Base-by-base conservation (phyloP, 2,888 invertebrate species). In the Hipparchia semele region DNA sequence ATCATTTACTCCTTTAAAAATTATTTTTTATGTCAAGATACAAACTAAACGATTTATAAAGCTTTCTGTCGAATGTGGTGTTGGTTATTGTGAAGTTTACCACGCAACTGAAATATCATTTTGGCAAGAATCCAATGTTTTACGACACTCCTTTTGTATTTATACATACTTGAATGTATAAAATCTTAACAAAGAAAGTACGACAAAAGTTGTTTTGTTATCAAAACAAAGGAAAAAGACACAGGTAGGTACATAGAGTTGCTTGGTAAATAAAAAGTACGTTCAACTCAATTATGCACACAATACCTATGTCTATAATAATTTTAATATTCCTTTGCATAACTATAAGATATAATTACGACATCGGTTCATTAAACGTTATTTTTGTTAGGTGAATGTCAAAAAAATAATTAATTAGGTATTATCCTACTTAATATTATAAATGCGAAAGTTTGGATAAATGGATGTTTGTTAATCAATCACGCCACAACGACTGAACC, bases 191-290 rank as follows among this genome's bases (percentile, higher is more conserved):
- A 69, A 69, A 69, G 69, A 53, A 61, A 51, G 51, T 53, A 13
- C 39, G 33, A 60, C 51, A 69, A 53, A 53, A 49, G 45, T 68
- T 46, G 61, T 68, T 72, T 72, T 69, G 68, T 65, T 23, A 23
- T 64, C 45, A 33, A 69, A 72, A 72, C 72, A 72, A 72, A 69
- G 72, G 58, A 64, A 60, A 33, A 68, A 49, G 10, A 46, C 23
- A 46, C 10, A 3, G 10, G 13, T 59, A 68, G 59, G 10, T 9
- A 23, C 51, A 23, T 59, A 13, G 2, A 54, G 53, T 60, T 51
- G 53, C 12, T 53, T 69, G 13, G 33, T 39, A 39, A 69, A 61
- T 61, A 53, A 61, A 33, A 69, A 51, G 72, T 72, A 64, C 54
- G 12, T 72, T 72, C 64, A 72, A 72, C 72, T 13, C 59, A 12